Conservation (phyloP, 2,113 vertebrate genomes). For the Hiodon tergisus region DNA sequence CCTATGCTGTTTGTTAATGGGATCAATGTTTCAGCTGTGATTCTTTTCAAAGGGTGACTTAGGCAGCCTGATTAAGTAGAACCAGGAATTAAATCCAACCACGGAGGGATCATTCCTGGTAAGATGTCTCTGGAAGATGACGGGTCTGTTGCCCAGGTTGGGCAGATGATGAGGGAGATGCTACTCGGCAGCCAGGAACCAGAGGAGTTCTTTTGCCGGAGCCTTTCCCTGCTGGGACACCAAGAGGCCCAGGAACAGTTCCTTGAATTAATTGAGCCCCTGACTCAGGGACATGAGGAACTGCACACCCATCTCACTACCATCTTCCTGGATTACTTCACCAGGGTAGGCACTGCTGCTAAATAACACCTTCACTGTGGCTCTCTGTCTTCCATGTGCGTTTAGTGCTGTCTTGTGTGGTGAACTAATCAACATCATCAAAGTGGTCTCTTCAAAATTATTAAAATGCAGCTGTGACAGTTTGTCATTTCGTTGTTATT, state of each 20-base stretch:
- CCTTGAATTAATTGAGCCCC: slow-evolving; percentile 44
- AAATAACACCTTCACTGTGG: neutral
- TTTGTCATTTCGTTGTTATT: too few species aligned
- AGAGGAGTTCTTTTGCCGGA: slow-evolving; percentile 49
- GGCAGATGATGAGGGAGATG: slow-evolving; percentile 41
- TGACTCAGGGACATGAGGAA: slow-evolving; percentile 34
- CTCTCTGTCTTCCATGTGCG: neutral
- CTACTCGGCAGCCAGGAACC: slow-evolving; percentile 51
- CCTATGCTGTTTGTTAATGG: too few species aligned
- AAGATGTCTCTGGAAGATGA: slow-evolving; percentile 15
- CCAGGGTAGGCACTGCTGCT: slow-evolving; percentile 33
- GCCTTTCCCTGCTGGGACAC: slow-evolving; percentile 50
- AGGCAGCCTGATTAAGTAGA: too few species aligned
- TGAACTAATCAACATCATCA: neutral
- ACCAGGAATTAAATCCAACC: neutral
- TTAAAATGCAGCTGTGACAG: too few species aligned
- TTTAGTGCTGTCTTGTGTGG: neutral
- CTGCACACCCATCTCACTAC: slow-evolving; percentile 45
- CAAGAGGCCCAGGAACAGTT: slow-evolving; percentile 45
- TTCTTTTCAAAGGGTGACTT: too few species aligned
- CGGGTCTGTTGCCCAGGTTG: slow-evolving; percentile 7
- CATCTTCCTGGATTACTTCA: slow-evolving; percentile 52
- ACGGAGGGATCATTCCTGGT: neutral
- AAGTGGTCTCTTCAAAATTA: neutral
- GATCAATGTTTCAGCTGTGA: too few species aligned